A percentile compares a stretch with the other conserved stretches of the same genome.
phyloP scores from a whole-genome alignment of 2,113 vertebrate genomes.

The Apteryx owenii region DNA sequence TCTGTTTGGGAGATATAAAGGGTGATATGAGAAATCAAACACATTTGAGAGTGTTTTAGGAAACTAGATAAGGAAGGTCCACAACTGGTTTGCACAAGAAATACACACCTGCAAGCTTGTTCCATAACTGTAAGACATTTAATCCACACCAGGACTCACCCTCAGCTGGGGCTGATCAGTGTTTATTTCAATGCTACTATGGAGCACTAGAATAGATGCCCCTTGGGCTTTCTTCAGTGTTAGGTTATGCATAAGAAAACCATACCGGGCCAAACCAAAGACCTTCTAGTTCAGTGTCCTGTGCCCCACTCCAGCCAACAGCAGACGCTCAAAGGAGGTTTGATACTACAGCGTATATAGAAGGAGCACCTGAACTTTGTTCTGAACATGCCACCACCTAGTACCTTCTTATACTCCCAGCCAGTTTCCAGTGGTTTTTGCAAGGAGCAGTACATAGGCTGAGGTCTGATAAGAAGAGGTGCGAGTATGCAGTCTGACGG shows the following conservation, averaged over 20 bases:
- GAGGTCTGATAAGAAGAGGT: not conserved
- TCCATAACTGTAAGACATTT: not conserved
- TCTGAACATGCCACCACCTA: not conserved
- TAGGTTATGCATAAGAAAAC: not conserved
- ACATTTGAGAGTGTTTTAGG: not conserved
- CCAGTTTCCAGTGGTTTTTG: not conserved
- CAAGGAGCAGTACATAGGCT: rapidly evolving
- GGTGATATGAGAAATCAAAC: not conserved
- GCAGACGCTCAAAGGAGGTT: not conserved
- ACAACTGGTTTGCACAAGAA: not conserved
- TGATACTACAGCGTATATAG: not conserved
- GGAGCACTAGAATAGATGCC: not conserved
- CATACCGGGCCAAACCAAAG: not conserved
- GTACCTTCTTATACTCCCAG: not conserved
- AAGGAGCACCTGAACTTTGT: not conserved
- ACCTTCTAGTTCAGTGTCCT: not conserved
- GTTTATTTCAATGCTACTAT: not conserved
- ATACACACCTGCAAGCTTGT: not conserved
- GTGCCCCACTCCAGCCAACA: not conserved
- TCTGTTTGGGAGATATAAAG: not conserved
- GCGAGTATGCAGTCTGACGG: no score
- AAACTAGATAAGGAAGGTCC: not conserved
- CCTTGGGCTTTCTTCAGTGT: not conserved
- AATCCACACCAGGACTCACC: not conserved
- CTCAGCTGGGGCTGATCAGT: not conserved